These are phyloP conservation scores for Cephus rjabovi DNA, from an alignment of 2,888 invertebrate genomes.

Conservation along the genomic window DNA sequence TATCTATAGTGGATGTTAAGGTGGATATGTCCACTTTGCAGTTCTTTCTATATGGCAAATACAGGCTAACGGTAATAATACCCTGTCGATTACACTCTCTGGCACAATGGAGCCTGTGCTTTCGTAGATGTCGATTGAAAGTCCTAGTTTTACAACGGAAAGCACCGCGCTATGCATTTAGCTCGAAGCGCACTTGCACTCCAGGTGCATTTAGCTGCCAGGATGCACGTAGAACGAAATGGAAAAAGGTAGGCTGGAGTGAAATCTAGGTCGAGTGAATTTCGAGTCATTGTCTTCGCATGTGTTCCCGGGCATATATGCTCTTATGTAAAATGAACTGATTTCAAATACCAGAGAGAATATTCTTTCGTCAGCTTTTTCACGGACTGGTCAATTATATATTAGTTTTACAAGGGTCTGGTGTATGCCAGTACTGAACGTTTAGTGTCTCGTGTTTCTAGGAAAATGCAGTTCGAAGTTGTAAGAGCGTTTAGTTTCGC, in stretches of 20 bases:
- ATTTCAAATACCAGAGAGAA: not conserved
- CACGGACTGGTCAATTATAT: not conserved
- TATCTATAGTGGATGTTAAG: not conserved
- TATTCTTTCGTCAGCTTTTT: not conserved
- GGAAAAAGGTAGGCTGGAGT: not conserved
- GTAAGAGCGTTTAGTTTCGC: constrained; percentile 16
- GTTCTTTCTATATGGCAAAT: not conserved
- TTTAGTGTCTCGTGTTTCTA: not conserved
- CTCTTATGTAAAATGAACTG: not conserved
- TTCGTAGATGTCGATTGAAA: not conserved
- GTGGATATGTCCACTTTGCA: not conserved
- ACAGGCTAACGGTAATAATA: not conserved
- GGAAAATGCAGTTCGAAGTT: constrained; percentile 12
- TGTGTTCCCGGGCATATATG: not conserved
- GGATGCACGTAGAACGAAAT: not conserved
- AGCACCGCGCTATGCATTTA: not conserved
- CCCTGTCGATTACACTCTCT: not conserved
- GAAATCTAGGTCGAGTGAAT: not conserved
- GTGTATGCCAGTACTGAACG: not conserved
- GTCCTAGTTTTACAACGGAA: not conserved
- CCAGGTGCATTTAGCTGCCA: not conserved
- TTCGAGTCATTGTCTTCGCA: not conserved
- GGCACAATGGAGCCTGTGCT: not conserved
- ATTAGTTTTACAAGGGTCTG: not conserved
- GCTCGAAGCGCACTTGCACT: not conserved